phyloP scores from a whole-genome alignment of 2,888 invertebrate species.

The Argynnis bischoffii region DNA sequence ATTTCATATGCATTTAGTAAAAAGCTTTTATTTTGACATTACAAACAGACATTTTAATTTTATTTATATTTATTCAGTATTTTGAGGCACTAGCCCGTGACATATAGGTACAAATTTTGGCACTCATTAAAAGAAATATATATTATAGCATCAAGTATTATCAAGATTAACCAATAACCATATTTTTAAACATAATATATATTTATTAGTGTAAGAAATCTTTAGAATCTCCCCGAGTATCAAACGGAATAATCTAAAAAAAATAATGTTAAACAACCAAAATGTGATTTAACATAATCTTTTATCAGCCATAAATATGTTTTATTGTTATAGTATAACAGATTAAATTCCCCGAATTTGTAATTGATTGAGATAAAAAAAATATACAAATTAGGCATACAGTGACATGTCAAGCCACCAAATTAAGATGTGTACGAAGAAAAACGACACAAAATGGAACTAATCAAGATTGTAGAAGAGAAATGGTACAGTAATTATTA shows the following conservation, averaged over 20 bases:
- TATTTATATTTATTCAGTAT: no score
- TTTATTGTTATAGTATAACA: background rate
- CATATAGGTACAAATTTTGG: no score
- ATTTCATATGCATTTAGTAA: no score
- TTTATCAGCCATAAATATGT: background rate
- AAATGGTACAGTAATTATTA: slow-evolving; percentile 78
- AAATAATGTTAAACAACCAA: background rate
- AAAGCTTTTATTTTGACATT: no score
- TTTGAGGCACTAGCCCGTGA: no score
- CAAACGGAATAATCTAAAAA: background rate
- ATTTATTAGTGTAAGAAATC: no score
- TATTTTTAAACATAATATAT: no score
- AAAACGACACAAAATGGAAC: slow-evolving; percentile 75
- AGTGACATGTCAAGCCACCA: slow-evolving; percentile 71
- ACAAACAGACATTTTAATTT: no score
- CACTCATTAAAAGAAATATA: no score
- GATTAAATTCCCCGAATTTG: slow-evolving; percentile 33
- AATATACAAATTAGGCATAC: slow-evolving; percentile 37
- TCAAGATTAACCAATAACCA: no score
- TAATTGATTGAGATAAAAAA: slow-evolving; percentile 30
- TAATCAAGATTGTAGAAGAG: slow-evolving; percentile 77
- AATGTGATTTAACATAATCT: background rate
- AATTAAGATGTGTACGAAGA: slow-evolving; percentile 67
- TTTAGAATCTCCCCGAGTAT: no score
- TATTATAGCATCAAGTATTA: no score